These are phyloP conservation scores for Dasysyrphus albostriatus DNA, from an alignment of 2,888 invertebrate genomes.

Conservation along the genomic window DNA sequence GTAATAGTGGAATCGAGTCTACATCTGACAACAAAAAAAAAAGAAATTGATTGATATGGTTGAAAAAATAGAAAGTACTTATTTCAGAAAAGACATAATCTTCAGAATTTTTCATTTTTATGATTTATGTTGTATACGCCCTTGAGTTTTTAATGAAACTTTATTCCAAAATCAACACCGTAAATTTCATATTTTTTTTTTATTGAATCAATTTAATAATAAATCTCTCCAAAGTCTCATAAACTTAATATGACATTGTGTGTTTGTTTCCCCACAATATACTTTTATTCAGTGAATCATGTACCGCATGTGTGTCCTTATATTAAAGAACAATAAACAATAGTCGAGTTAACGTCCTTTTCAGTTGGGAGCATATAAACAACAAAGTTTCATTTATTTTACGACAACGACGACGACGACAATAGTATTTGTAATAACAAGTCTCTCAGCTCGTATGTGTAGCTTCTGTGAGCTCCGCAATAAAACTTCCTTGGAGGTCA, in stretches of 20 bases:
- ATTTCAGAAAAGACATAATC: no score
- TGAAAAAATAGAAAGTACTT: no score
- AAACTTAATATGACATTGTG: constrained; percentile 27
- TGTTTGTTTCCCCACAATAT: background rate
- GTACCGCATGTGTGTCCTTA: constrained; percentile 47
- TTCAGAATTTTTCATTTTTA: no score
- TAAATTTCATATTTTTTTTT: background rate
- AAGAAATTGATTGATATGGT: no score
- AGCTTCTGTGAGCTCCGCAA: constrained; percentile 21
- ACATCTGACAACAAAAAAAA: no score
- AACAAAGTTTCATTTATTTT: constrained; percentile 71
- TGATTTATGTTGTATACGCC: no score
- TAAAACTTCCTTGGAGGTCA: constrained; percentile 13
- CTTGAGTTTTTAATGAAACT: background rate
- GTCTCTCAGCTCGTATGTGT: constrained; percentile 9
- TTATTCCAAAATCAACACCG: background rate
- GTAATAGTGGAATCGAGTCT: no score
- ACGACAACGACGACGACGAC: constrained; percentile 47
- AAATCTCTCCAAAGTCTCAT: constrained; percentile 10
- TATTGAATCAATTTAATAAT: constrained; percentile 6
- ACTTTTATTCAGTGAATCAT: constrained; percentile 11
- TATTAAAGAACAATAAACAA: constrained; percentile 39
- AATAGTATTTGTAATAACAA: constrained; percentile 50
- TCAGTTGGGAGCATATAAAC: constrained; percentile 56
- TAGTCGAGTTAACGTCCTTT: constrained; percentile 39